Evolutionary conservation across 2,797 vertebrate genomes (phyloP), one percentile per base, ranked within the genome.

Genomic region (Setipinna tenuifilis): DNA sequence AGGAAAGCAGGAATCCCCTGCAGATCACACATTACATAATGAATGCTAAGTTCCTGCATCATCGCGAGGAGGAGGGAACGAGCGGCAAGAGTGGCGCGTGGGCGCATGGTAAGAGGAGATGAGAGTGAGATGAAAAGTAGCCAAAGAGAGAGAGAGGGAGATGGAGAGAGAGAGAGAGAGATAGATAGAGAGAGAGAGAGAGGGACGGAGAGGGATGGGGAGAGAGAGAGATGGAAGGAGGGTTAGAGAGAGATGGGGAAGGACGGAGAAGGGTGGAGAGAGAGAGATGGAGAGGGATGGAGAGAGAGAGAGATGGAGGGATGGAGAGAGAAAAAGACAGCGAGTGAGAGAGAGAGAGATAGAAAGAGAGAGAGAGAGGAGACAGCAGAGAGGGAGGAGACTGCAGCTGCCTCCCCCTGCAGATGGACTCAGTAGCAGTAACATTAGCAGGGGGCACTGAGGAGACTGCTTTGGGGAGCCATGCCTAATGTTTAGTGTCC

Each of bases 21-120:
- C 17, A 17, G 68, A 75, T 31, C 68, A 41, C 28, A 75, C 25
- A 31, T 75, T 75, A 75, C 68, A 75, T 75, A 75, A 75, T 35
- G 68, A 75, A 31, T 7, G 16, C 25, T 75, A 75, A 75, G 68
- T 35, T 75, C 59, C 68, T 6, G 68, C 28, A 35, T 2, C 62
- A 28, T 31, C 31, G 11, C 28, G 14, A 16, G 16, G 9, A 25
- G 23, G 62, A n/a, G 59, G 2, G 23, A 28, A 41, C 35, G 23
- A 0, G n/a, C n/a, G 9, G 21, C 21, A n/a, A 2, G 19, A n/a
- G 21, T 0, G 23, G n/a, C 11, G 62, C 23, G 62, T 65, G 62
- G 62, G 62, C 62, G 28, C 23, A 25, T 2, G 23, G 62, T 19
- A 1, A 62, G 59, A 62, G 21, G 62, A 65, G 59, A 61, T 54